These are phyloP conservation scores for Callocephalon fimbriatum DNA, from an alignment of 2,113 vertebrate species.

Conservation along the genomic window DNA sequence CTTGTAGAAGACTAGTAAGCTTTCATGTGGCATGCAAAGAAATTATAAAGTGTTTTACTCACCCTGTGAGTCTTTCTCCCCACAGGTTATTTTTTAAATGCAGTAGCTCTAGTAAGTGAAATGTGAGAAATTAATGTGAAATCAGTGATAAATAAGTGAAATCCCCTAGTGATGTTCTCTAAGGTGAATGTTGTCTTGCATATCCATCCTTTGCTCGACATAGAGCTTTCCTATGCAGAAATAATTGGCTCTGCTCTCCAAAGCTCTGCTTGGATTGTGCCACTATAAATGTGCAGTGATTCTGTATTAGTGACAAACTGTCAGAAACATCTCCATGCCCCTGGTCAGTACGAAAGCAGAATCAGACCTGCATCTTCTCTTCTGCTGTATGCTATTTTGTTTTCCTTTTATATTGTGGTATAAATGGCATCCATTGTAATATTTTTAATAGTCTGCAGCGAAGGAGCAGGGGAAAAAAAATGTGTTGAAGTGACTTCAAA, in stretches of 20 bases:
- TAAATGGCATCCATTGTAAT: not conserved
- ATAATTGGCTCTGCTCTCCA: not conserved
- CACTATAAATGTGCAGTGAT: not conserved
- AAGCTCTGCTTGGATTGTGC: not conserved
- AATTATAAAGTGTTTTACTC: accelerated
- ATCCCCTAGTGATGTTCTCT: not conserved
- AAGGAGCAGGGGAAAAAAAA: not conserved
- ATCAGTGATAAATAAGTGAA: not conserved
- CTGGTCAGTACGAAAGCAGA: not conserved
- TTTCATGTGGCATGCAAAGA: not conserved
- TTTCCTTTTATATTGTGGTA: not conserved
- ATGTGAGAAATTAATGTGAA: not conserved
- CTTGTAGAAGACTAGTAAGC: no score
- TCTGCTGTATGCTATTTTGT: not conserved
- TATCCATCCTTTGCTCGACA: not conserved
- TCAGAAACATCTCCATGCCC: not conserved
- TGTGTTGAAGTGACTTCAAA: not conserved
- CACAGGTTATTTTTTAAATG: not conserved
- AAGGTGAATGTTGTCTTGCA: not conserved
- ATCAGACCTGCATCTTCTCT: not conserved
- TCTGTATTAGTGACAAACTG: not conserved
- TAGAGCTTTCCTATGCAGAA: not conserved
- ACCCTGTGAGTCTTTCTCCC: not conserved
- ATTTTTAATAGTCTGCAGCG: not conserved
- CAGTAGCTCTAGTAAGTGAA: not conserved